Evolutionary conservation across 2,888 invertebrate species (phyloP), one percentile per base, ranked within the genome.

Genomic region (Eurytoma californica): DNA sequence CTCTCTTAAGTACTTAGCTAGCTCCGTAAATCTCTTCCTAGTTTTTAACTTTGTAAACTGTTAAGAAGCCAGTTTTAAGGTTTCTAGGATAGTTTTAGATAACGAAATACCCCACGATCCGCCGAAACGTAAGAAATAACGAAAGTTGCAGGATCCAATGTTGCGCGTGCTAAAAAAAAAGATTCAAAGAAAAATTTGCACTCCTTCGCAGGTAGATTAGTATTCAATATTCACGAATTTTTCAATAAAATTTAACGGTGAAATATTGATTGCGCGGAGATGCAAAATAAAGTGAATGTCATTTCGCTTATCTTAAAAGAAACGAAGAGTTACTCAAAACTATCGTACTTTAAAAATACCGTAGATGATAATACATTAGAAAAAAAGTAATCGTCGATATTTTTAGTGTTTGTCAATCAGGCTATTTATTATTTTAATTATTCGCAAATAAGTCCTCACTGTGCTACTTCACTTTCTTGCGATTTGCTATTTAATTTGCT

Each of bases 141-240:
- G 61, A 30, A 65, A 65, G 55, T 30, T 30, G 16, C 39, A 39
- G 39, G 39, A 39, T 39, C 39, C 39, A 39, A 39, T 39, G 5
- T 4, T 39, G 39, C 39, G 7, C 7, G 7, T 7, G 39, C 7
- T 7, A 4, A 3, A 39, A 39, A 39, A 39, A 4, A 39, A 66
- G 4, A 49, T 57, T 65, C 16, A 30, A 16, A 13, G 12, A 57
- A 57, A 39, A 16, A 39, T 69, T 65, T 53, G 14, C 39, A 28
- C 49, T 5, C n/a, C 63, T 7, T 68, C 24, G 47, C 57, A 24
- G 13, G 18, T 49, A n/a, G 39, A 39, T 39, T 39, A 16, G 20
- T 5, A 30, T 39, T 61, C n/a, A 67, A 77, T 80, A 80, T 80
- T 80, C 80, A 77, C 80, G 74, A 24, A 80, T 80, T 80, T 80